Evolutionary conservation across 1,140 invertebrate species (phyloP), one percentile per base, ranked within the genome.

Genomic region (Drosophila pandora): DNA sequence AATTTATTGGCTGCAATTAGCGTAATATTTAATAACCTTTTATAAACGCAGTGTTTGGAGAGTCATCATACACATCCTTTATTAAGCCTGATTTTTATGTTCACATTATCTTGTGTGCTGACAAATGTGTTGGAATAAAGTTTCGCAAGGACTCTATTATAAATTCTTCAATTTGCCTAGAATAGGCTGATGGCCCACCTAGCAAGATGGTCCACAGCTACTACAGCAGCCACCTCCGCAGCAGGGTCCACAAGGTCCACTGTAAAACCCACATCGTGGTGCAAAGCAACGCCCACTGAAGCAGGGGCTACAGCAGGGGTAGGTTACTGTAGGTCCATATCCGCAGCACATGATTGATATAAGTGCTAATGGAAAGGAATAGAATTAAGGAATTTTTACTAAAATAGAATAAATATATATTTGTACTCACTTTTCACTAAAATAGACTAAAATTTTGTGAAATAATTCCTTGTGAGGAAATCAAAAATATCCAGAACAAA

Each of bases 281-380:
- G 25, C 63, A 8, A 71, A 73, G 17, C 48, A 53, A 8, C 57
- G 52, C n/a, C 68, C 55, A 72, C 70, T 73, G 45, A 59, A 72
- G 58, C 70, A 73, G n/a, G 70, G 68, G 8, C 68, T 72, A n/a
- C 68, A 72, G 34, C 70, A 73, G 2, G 70, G 47, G 23, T 61
- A 72, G 50, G 62, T 72, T 8, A 68, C 61, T 28, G 57, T 62
- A 41, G 65, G 58, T 22, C 69, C 70, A 17, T 65, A 64, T 55
- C 70, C 70, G 30, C 68, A 72, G 34, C 67, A 73, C 70, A 73
- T 74, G 45, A 39, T 28, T 23, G 34, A 41, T 17, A 17, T 0
- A 17, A 17, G 17, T 17, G 17, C 17, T 17, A 17, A 17, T 17
- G 17, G 17, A 17, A 17, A 17, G 17, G 17, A 17, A 17, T 17